phyloP scores from a whole-genome alignment of 2,797 vertebrate genomes.

The Iguana delicatissima region DNA sequence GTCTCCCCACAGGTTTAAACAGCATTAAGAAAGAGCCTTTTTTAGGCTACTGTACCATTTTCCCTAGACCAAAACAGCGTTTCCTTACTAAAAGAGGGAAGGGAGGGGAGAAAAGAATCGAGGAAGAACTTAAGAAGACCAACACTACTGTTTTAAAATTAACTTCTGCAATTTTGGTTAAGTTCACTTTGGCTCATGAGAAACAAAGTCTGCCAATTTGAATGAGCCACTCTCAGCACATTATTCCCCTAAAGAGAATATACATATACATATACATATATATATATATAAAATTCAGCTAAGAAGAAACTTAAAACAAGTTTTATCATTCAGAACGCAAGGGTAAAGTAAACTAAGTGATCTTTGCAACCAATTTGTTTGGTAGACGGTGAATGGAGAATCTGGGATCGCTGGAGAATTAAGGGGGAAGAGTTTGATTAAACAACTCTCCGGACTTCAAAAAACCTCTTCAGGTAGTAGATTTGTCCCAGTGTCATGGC shows the following conservation, averaged over 20 bases:
- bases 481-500: conserved; percentile 99
- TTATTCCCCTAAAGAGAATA: conserved; percentile 68
- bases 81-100: conserved; percentile 21
- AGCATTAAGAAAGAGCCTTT: not conserved
- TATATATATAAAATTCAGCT: conserved; percentile 71
- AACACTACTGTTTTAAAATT: conserved; percentile 6
- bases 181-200: conserved; percentile 26
- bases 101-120: not conserved
- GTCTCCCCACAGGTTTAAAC: conserved; percentile 32
- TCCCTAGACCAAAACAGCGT: conserved; percentile 60
- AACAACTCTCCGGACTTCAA: conserved; percentile 98
- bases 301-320: conserved; percentile 75
- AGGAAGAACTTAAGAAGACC: not conserved
- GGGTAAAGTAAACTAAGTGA: conserved; percentile 74
- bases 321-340: conserved; percentile 78
- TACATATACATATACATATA: conserved; percentile 56
- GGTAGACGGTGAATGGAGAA: conserved; percentile 79
- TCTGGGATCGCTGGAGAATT: conserved; percentile 63
- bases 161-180: conserved; percentile 63
- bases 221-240: conserved; percentile 54
- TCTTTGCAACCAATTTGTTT: conserved; percentile 79
- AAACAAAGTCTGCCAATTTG: conserved; percentile 18
- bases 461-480: conserved; percentile 99
- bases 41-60: conserved; percentile 60
- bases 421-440: conserved; percentile 74